A percentile compares a stretch with the other conserved stretches of the same genome.
Conservation (phyloP, 1,140 invertebrate genomes). For the Epicauta chinensis region DNA sequence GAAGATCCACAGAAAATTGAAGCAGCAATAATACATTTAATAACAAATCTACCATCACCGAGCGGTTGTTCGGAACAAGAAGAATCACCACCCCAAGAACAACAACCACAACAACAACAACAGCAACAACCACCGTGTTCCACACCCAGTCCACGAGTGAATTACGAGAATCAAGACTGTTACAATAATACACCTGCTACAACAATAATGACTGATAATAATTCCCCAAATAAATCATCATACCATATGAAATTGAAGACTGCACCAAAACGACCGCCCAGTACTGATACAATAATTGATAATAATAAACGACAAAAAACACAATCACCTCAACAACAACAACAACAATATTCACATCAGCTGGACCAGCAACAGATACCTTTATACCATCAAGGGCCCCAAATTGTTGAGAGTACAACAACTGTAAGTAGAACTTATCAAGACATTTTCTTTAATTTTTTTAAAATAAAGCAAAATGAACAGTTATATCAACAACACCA, state of each 20-base stretch:
- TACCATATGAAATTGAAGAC: constrained; percentile 20
- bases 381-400: neutral
- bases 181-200: neutral
- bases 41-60: constrained; percentile 53
- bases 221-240: constrained; percentile 14
- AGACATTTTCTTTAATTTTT: constrained; percentile 7
- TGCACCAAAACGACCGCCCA: constrained; percentile 26
- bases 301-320: constrained; percentile 18
- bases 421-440: neutral
- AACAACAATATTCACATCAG: neutral
- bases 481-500: constrained; percentile 17
- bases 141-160: constrained; percentile 20
- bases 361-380: neutral
- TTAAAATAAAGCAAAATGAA: constrained; percentile 9
- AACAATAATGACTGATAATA: constrained; percentile 13
- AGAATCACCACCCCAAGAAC: too few species aligned
- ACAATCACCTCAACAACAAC: constrained; percentile 9
- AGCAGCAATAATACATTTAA: constrained; percentile 58
- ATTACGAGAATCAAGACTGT: constrained; percentile 31
- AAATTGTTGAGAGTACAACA: constrained; percentile 13
- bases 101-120: too few species aligned
- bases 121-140: constrained; percentile 17
- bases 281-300: constrained; percentile 16
- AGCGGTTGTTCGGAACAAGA: too few species aligned
- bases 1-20: constrained; percentile 62